Percentiles rank a stretch among this genome's conserved stretches.
These are phyloP conservation scores for Cyprinodon brontotheroides DNA, from an alignment of 2,113 vertebrate genomes.

Conservation along the genomic window DNA sequence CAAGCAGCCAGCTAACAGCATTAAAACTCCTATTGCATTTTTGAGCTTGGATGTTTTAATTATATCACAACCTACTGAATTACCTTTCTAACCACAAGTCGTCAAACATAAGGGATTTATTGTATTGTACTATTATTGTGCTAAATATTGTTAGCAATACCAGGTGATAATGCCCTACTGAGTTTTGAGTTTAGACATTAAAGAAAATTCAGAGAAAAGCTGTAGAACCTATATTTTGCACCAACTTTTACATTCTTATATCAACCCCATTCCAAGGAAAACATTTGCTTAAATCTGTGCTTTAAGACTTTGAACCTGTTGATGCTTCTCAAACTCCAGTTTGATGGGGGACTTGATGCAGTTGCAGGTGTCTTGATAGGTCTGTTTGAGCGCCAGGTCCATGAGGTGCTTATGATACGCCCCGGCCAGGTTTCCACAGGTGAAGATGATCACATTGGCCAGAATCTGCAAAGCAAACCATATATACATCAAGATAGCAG, in stretches of 20 bases:
- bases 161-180: background rate
- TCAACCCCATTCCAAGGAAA: background rate
- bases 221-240: background rate
- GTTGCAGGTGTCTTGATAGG: slow-evolving; percentile 96
- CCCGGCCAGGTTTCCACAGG: slow-evolving; percentile 93
- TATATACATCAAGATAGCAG: slow-evolving; percentile 8
- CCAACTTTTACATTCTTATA: background rate
- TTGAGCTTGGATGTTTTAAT: background rate
- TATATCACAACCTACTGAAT: background rate
- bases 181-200: background rate
- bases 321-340: slow-evolving; percentile 96
- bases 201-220: no score
- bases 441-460: slow-evolving; percentile 96
- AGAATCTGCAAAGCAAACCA: slow-evolving; percentile 81
- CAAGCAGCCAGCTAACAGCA: background rate
- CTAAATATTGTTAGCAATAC: background rate
- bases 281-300: background rate
- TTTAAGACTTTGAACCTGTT: slow-evolving; percentile 84
- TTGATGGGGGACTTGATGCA: slow-evolving; percentile 99
- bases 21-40: background rate
- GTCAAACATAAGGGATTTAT: background rate
- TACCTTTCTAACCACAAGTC: background rate
- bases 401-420: slow-evolving; percentile 98
- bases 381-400: slow-evolving; percentile 95
- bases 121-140: background rate